A percentile compares a stretch with the other conserved stretches of the same genome.
phyloP scores from a whole-genome alignment of 1,140 invertebrate genomes.

The Zaprionus taronus region DNA sequence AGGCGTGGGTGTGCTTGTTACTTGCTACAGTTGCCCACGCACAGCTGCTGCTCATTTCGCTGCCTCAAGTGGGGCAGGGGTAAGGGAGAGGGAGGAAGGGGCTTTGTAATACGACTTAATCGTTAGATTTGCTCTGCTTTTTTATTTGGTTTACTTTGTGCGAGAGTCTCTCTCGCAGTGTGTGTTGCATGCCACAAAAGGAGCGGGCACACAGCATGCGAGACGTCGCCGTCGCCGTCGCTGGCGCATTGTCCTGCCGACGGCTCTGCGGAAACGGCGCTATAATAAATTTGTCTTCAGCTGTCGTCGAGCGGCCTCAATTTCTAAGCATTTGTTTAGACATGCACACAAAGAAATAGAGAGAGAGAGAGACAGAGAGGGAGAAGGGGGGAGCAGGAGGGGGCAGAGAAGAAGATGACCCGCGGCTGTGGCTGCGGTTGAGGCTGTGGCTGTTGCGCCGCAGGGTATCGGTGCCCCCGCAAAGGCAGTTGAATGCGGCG shows the following conservation, averaged over 20 bases:
- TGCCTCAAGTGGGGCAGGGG: neutral
- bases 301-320: constrained; percentile 68
- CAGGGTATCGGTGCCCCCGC: constrained; percentile 11
- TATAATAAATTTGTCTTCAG: constrained; percentile 77
- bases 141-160: constrained; percentile 9
- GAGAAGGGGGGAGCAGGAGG: neutral
- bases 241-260: constrained; percentile 59
- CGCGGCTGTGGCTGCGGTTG: neutral
- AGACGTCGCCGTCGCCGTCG: neutral
- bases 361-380: neutral
- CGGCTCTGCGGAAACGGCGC: constrained; percentile 43
- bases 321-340: constrained; percentile 76
- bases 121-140: constrained; percentile 54
- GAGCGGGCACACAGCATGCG: neutral
- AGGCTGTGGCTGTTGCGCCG: constrained; percentile 21
- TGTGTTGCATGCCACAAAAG: constrained; percentile 34
- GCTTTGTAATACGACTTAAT: constrained; percentile 50
- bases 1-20: constrained; percentile 23
- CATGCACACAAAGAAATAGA: constrained; percentile 45
- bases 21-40: constrained; percentile 29
- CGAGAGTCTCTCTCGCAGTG: neutral
- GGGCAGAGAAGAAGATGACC: neutral
- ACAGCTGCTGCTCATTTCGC: constrained; percentile 46
- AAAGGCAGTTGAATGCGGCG: constrained; percentile 35
- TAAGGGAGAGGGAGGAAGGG: neutral